These are phyloP conservation scores for Clarias fuscus DNA, from an alignment of 2,797 vertebrate genomes.

Conservation along the genomic window DNA sequence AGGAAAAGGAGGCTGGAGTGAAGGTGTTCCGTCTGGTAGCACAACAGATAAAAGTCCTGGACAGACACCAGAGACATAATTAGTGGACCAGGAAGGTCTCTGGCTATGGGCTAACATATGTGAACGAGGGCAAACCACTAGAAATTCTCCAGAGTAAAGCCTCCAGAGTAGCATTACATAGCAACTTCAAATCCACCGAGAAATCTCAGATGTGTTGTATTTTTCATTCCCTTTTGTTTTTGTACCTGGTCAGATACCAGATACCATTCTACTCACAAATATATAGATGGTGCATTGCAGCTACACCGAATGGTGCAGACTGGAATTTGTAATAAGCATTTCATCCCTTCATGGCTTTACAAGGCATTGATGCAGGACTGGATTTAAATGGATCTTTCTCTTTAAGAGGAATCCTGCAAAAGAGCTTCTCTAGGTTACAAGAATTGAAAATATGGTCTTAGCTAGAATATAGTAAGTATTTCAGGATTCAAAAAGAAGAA, in stretches of 20 bases:
- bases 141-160: conserved; percentile 44
- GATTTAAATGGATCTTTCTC: conserved; percentile 30
- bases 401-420: conserved; percentile 22
- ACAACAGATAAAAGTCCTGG: conserved; percentile 23
- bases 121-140: conserved; percentile 11
- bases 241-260: neutral
- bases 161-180: conserved; percentile 17
- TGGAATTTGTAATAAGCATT: conserved; percentile 27
- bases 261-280: neutral
- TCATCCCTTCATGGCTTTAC: conserved; percentile 12
- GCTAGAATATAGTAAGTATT: neutral
- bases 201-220: neutral
- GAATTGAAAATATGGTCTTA: conserved; percentile 2
- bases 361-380: conserved; percentile 24
- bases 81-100: conserved; percentile 33
- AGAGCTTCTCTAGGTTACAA: conserved; percentile 6
- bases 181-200: conserved; percentile 37
- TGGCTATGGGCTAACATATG: conserved; percentile 21
- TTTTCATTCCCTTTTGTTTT: neutral
- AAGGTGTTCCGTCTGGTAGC: conserved; percentile 33
- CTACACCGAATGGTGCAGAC: neutral
- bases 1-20: neutral
- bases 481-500: conserved; percentile 4
- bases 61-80: conserved; percentile 32
- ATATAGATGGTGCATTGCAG: conserved; percentile 26